Base-by-base conservation (phyloP, 2,888 invertebrate genomes). In the Leucoptera coffeella region DNA sequence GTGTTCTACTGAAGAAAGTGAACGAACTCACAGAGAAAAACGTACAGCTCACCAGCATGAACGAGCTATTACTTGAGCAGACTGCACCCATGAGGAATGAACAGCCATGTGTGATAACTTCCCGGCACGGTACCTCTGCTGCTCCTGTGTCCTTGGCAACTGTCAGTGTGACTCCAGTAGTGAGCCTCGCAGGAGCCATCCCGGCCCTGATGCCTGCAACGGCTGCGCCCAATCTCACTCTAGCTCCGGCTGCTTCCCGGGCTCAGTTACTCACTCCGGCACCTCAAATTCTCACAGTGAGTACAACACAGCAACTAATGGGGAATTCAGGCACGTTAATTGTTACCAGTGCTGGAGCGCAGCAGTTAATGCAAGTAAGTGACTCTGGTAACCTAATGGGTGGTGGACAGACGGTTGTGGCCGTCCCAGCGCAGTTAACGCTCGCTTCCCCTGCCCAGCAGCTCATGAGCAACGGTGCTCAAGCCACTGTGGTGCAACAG, bases 351-450 rank as follows among this genome's bases (percentile, higher is more conserved):
- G 69, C 69, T 32, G 69, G 69, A 30, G 67, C 61, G 2, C 69
- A 69, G 32, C 69, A 69, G 40, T 37, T 69, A 4, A 67, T 69
- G 69, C 69, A 69, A 55, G 69, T 69, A 10, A 67, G 69, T 49
- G 69, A 69, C 38, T 69, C 69, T 10, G 67, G 67, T 3, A 65
- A 61, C 23, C 40, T 69, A 22, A 69, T 69, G 65, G 57, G 67
- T 28, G 65, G 57, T 12, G 67, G 69, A 9, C 67, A 65, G 37
- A 65, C 67, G 27, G 65, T 69, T 25, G 69, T 69, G 14, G 64
- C 69, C 9, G 53, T 53, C 9, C 69, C 69, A 26, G 69, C 69
- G 15, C 69, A 69, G 38, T 39, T 69, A 13, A 65, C 69, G 8
- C 38, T 69, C 29, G 61, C 52, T 22, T 65, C 56, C 22, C 52